Conservation (phyloP, 2,113 vertebrate genomes). For the Piprites chloris region DNA sequence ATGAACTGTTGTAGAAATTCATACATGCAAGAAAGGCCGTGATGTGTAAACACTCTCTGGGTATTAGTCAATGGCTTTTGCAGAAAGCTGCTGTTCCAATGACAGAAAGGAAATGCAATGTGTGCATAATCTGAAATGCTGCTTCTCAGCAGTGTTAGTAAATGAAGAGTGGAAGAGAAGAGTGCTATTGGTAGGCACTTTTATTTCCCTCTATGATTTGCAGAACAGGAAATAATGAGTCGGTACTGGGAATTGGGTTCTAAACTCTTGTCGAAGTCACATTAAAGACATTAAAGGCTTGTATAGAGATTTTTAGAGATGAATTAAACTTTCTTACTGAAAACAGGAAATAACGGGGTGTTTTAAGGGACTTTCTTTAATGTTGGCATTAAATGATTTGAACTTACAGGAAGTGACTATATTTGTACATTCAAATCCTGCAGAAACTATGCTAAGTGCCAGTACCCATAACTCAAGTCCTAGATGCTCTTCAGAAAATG, state of each 20-base stretch:
- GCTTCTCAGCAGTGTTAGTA: background rate
- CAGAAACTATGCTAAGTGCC: background rate
- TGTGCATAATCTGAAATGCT: background rate
- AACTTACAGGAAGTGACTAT: background rate
- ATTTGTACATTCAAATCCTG: background rate
- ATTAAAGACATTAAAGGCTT: background rate
- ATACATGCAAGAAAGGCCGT: background rate
- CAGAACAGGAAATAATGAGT: background rate
- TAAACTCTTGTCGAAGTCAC: background rate
- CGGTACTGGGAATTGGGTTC: background rate
- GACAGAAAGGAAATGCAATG: background rate
- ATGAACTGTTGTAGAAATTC: background rate
- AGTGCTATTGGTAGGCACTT: background rate
- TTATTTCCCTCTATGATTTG: background rate
- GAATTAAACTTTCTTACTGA: background rate
- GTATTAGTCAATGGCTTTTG: background rate
- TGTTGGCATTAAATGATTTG: background rate
- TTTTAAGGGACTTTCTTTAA: background rate
- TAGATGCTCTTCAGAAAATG: background rate
- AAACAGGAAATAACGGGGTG: background rate
- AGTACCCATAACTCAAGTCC: background rate
- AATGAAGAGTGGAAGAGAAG: background rate
- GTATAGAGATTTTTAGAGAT: background rate
- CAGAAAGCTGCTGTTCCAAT: background rate
- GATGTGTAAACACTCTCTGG: rapidly evolving